Evolutionary conservation across 30 jellyfish, hydroid and myxozoan genomes (phyloP).

Genomic region (Pelagia noctiluca): DNA sequence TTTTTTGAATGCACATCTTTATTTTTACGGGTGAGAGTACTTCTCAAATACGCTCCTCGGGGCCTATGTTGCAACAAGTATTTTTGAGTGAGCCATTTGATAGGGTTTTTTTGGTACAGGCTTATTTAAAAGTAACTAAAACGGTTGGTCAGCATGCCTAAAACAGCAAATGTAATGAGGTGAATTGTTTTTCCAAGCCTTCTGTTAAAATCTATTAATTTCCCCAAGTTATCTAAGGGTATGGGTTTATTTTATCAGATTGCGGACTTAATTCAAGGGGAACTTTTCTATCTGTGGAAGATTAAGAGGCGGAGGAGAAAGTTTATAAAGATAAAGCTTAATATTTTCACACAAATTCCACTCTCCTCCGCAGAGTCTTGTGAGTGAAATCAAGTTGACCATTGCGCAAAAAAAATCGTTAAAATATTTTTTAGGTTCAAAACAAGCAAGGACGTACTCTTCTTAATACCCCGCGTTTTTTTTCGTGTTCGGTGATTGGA

Average conservation of each 20-base stretch:
- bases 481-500: too few species aligned
- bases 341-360: not conserved
- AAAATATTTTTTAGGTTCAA: too few species aligned
- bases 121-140: not conserved
- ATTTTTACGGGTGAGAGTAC: not conserved
- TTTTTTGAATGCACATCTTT: not conserved
- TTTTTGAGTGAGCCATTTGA: conserved; percentile 2
- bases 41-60: conserved; percentile 1
- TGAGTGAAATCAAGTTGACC: too few species aligned
- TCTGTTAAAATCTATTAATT: not conserved
- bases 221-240: too few species aligned
- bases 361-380: too few species aligned
- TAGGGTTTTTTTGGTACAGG: not conserved
- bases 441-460: too few species aligned
- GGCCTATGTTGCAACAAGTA: not conserved
- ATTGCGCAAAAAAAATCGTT: too few species aligned
- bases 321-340: not conserved
- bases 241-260: not conserved
- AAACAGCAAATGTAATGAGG: not conserved
- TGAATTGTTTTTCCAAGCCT: not conserved
- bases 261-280: not conserved
- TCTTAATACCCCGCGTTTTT: too few species aligned
- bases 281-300: not conserved
- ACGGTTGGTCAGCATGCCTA: not conserved
- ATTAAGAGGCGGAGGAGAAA: not conserved